These are phyloP conservation scores for Elegia similella DNA, from an alignment of 2,888 invertebrate genomes.

Conservation along the genomic window DNA sequence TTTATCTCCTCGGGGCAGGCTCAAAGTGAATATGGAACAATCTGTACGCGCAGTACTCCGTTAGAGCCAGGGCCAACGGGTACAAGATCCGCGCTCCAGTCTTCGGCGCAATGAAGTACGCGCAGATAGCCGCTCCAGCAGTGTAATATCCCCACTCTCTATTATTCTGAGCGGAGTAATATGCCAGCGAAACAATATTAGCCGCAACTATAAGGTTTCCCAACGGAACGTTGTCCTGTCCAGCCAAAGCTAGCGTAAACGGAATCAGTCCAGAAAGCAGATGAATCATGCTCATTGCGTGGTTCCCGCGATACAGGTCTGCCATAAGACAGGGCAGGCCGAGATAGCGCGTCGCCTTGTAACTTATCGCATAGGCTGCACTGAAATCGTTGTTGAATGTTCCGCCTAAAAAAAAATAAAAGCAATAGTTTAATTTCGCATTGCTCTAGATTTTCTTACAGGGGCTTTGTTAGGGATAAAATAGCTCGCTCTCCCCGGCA, in stretches of 20 bases:
- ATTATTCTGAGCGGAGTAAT: constrained; percentile 46
- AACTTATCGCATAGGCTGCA: constrained; percentile 47
- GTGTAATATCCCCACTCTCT: constrained; percentile 62
- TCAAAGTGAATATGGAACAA: constrained; percentile 35
- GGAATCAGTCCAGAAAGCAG: constrained; percentile 61
- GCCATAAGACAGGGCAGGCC: constrained; percentile 65
- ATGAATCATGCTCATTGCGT: constrained; percentile 44
- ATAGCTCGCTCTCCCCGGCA: no score
- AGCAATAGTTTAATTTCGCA: not conserved
- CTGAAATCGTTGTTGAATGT: constrained; percentile 51
- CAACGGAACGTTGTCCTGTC: constrained; percentile 46
- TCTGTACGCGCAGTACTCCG: constrained; percentile 61
- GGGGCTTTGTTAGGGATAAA: not conserved
- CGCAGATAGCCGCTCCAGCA: constrained; percentile 50
- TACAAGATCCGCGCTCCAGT: constrained; percentile 46
- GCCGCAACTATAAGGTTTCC: constrained; percentile 55
- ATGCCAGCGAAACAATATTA: constrained; percentile 54
- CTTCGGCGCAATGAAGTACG: constrained; percentile 49
- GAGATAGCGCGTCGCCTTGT: constrained; percentile 53
- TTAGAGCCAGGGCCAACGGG: constrained; percentile 52
- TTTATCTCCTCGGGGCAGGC: not conserved
- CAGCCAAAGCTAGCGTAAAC: constrained; percentile 50
- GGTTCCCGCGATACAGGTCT: constrained; percentile 48
- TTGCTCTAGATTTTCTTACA: not conserved
- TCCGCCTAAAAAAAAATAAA: constrained; percentile 44